These are phyloP conservation scores for Poeciliopsis gracilis DNA, from an alignment of 2,797 vertebrate genomes.

Conservation along the genomic window DNA sequence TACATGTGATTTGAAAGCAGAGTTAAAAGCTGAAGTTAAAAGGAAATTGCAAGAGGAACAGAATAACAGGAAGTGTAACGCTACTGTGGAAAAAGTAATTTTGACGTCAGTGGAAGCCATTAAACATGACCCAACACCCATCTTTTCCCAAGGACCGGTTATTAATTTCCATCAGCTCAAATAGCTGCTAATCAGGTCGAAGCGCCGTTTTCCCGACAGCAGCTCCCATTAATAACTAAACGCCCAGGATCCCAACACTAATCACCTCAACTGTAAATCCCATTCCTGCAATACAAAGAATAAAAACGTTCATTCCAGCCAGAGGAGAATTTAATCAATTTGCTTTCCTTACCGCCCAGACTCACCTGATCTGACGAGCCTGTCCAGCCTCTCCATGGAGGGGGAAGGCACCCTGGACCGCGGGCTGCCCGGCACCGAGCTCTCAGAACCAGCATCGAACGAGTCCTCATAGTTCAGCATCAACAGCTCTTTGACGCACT, in stretches of 20 bases:
- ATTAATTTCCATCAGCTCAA: slow-evolving; percentile 34
- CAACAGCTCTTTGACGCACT: slow-evolving; percentile 94
- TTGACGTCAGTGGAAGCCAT: slow-evolving; percentile 1
- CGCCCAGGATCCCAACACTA: slow-evolving; percentile 1
- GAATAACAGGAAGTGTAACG: slow-evolving; percentile 34
- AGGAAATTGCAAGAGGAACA: slow-evolving; percentile 8
- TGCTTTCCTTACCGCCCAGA: slow-evolving; percentile 59
- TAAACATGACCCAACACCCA: slow-evolving; percentile 3
- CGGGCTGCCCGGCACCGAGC: slow-evolving; percentile 92
- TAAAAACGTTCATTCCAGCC: neutral
- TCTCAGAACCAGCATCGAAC: slow-evolving; percentile 90
- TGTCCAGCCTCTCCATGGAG: slow-evolving; percentile 93
- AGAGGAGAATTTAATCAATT: neutral
- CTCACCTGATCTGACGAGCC: slow-evolving; percentile 92
- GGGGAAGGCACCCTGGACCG: slow-evolving; percentile 86
- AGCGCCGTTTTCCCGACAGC: slow-evolving; percentile 4
- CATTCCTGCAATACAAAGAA: neutral
- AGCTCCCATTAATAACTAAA: slow-evolving; percentile 8
- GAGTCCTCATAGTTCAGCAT: slow-evolving; percentile 90
- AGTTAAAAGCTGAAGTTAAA: slow-evolving; percentile 20
- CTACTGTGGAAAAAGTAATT: neutral
- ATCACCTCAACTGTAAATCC: slow-evolving; percentile 2
- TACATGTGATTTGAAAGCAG: slow-evolving; percentile 29
- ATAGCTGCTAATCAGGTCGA: slow-evolving; percentile 4
- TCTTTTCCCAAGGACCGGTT: slow-evolving; percentile 9